phyloP scores from a whole-genome alignment of 2,888 invertebrate species.

The Drosophila neonasuta region DNA sequence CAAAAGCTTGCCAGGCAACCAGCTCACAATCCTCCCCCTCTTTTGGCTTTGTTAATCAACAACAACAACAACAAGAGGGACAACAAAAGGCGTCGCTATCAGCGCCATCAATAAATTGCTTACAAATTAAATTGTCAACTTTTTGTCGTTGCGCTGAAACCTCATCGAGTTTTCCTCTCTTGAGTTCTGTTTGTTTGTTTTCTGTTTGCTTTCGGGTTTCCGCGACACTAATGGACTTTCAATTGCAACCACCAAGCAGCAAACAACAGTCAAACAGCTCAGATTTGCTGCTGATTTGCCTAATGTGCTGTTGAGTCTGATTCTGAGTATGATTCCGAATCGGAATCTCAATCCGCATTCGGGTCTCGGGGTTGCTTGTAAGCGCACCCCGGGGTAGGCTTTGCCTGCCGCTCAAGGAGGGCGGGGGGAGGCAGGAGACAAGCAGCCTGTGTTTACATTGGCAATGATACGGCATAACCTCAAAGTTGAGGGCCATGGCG shows the following conservation, averaged over 20 bases:
- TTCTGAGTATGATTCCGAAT: slow-evolving; percentile 1
- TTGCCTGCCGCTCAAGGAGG: slow-evolving; percentile 30
- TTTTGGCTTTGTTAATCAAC: slow-evolving; percentile 30
- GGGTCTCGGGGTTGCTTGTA: slow-evolving; percentile 39
- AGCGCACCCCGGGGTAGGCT: slow-evolving; percentile 66
- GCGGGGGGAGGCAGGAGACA: slow-evolving; percentile 22
- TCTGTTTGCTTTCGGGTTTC: slow-evolving; percentile 53
- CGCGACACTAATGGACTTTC: slow-evolving; percentile 73
- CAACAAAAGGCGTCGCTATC: slow-evolving; percentile 43
- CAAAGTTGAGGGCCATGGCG: slow-evolving; percentile 48
- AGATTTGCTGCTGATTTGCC: slow-evolving; percentile 57
- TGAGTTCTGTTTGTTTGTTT: slow-evolving; percentile 50
- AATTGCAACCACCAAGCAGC: slow-evolving; percentile 38
- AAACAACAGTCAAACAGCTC: slow-evolving; percentile 1
- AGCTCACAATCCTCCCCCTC: not conserved
- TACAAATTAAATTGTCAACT: slow-evolving; percentile 78
- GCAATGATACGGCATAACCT: slow-evolving; percentile 74
- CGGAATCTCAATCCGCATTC: slow-evolving; percentile 21
- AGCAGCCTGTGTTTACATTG: slow-evolving; percentile 66
- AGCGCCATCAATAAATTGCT: slow-evolving; percentile 66
- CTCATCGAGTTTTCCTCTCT: slow-evolving; percentile 1
- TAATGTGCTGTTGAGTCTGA: slow-evolving; percentile 38
- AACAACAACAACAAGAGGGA: slow-evolving; percentile 19
- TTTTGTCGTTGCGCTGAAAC: slow-evolving; percentile 27
- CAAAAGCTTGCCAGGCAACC: slow-evolving; percentile 2